Conservation (phyloP, 2,797 vertebrate species). For the Fistularia commersonii region DNA sequence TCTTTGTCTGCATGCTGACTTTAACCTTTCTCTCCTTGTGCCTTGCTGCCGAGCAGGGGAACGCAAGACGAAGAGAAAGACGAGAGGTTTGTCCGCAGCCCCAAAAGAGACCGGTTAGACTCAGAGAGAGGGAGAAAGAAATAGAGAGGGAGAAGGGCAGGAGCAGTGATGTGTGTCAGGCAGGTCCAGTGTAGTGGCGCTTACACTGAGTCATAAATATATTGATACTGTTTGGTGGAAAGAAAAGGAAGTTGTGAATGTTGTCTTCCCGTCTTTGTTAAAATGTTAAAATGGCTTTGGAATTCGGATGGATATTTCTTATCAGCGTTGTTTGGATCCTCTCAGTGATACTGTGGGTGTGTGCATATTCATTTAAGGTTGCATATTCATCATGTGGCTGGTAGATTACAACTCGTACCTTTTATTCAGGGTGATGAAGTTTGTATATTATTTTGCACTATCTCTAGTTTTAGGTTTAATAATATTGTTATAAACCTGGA, state of each 20-base stretch:
- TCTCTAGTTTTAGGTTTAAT: no score
- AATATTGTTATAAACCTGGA: no score
- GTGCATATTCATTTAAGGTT: no score
- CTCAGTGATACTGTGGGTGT: no score
- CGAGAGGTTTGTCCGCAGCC: conserved; percentile 82
- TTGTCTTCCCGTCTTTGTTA: background rate
- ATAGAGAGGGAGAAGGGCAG: conserved; percentile 2
- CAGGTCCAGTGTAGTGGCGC: background rate
- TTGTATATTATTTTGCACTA: no score
- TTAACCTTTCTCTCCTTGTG: conserved; percentile 86
- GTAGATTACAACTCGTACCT: no score
- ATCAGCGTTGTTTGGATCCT: no score
- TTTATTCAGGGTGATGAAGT: no score
- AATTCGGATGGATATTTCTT: no score
- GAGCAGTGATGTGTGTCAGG: conserved; percentile 2
- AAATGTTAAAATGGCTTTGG: no score
- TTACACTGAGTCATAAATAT: background rate
- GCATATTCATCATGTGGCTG: no score
- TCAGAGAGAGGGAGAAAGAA: background rate
- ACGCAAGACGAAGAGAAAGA: conserved; percentile 91
- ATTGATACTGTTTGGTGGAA: background rate
- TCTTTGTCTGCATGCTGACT: conserved; percentile 74
- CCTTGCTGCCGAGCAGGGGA: conserved; percentile 92
- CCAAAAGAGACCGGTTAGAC: conserved; percentile 14
- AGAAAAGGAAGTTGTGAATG: background rate